These are phyloP conservation scores for Drosophila monieri DNA, from an alignment of 2,888 invertebrate species.

Conservation along the genomic window DNA sequence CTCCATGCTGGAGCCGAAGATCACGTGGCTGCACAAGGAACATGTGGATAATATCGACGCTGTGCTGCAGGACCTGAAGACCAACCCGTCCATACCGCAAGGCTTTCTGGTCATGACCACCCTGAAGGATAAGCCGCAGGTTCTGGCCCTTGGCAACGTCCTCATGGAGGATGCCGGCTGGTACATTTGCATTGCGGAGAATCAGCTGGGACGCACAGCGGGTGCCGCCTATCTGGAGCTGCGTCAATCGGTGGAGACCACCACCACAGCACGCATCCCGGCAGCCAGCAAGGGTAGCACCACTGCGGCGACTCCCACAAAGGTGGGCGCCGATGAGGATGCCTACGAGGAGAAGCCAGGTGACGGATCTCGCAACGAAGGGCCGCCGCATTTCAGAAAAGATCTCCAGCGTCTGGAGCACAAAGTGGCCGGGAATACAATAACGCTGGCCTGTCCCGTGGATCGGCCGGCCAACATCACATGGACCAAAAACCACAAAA, in stretches of 20 bases:
- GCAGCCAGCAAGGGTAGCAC: conserved; percentile 17
- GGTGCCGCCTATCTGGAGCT: conserved; percentile 91
- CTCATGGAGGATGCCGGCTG: conserved; percentile 95
- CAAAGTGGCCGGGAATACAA: conserved; percentile 90
- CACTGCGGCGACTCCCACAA: conserved; percentile 14
- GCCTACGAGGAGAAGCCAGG: conserved; percentile 21
- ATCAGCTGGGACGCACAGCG: conserved; percentile 91
- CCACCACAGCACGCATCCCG: conserved; percentile 10
- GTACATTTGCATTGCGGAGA: conserved; percentile 97
- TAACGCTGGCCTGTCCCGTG: conserved; percentile 87
- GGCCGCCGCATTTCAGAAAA: conserved; percentile 46
- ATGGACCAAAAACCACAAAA: conserved; percentile 91
- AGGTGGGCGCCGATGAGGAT: conserved; percentile 26
- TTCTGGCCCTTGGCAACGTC: conserved; percentile 91
- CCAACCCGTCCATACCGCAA: neutral
- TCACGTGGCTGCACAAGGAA: conserved; percentile 88
- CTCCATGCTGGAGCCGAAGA: conserved; percentile 92
- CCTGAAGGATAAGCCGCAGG: conserved; percentile 86
- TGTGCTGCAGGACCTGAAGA: conserved; percentile 35
- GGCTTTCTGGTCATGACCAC: conserved; percentile 47
- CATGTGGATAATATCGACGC: conserved; percentile 31
- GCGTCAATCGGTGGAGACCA: neutral
- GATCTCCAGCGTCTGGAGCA: conserved; percentile 29
- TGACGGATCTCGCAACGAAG: conserved; percentile 19
- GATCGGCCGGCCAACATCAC: conserved; percentile 91